phyloP scores from a whole-genome alignment of 1,140 invertebrate species.

The Calliphora vicina region DNA sequence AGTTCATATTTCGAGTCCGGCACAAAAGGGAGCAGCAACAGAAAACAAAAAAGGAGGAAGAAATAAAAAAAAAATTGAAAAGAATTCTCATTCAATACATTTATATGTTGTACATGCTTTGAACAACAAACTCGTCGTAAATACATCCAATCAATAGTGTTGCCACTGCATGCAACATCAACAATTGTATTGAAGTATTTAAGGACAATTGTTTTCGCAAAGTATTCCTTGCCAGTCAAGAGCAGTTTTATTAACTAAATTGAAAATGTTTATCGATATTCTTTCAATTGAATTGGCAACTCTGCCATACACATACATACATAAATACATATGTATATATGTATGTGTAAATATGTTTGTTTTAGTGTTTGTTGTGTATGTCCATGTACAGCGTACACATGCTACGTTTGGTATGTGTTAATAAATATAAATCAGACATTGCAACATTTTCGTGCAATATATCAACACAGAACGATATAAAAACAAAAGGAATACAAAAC shows the following conservation, averaged over 20 bases:
- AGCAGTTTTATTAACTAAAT: too few relatives aligned
- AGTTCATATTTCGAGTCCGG: not conserved
- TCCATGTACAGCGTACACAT: not conserved
- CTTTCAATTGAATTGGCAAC: not conserved
- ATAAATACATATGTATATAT: not conserved
- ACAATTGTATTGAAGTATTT: not conserved
- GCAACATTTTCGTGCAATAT: constrained; percentile 17
- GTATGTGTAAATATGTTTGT: too few relatives aligned
- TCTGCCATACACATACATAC: not conserved
- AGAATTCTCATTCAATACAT: not conserved
- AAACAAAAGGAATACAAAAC: not conserved
- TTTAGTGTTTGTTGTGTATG: not conserved
- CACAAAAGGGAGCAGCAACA: not conserved
- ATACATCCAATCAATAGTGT: not conserved
- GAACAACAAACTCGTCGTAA: not conserved
- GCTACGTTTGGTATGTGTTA: constrained; percentile 1
- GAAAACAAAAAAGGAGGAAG: not conserved
- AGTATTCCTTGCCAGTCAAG: too few relatives aligned
- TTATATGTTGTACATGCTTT: not conserved
- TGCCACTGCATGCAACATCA: not conserved
- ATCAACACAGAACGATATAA: not conserved
- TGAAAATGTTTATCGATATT: too few relatives aligned
- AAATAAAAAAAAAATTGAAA: not conserved
- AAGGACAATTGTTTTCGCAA: too few relatives aligned
- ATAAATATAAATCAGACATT: constrained; percentile 31